Base-by-base conservation (phyloP, 2,888 invertebrate species). In the Nephrocerus scutellatus region DNA sequence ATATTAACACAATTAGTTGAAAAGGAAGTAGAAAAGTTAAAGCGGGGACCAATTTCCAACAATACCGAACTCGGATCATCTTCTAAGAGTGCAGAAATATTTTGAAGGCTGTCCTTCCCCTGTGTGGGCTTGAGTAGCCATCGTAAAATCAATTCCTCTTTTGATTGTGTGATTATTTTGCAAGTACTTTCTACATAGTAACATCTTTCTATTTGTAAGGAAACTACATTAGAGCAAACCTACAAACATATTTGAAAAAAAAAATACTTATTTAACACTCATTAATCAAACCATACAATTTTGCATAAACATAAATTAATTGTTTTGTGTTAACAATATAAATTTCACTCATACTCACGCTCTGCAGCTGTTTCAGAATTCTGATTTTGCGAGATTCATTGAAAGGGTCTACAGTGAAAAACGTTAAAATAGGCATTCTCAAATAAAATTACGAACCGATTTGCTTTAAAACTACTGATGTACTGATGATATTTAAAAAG, bases 1-100 rank as follows among this genome's bases (percentile, higher is more conserved):
- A 96, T 95, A 36, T 93, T 91, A 2, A 96, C 87, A 19, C 92
- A 90, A 70, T 97, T 97, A 51, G 92, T 95, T 1, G 93, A 95
- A 63, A 89, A 89, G 1, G 97, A 84, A 24, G 96, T 96, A 12
- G 91, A 92, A 65, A 95, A 95, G 68, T 92, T 91, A 53, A 92
- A 82, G 52, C 92, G 80, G 22, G 93, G 93, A 18, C 93, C 93
- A 62, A 91, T 85, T 75, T 93, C 93, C 54, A 93, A 75, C 6
- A 90, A 49, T 9, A 73, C 47, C 19, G 46, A 30, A 19, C 53
- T 38, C 2, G 43, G 36, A 15, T 70, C 62, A 44, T 72, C 64
- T 39, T 68, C 64, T 23, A 60, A 55, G 5, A 43, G 31, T 4
- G 60, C 44, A 1, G 31, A 36, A 7, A 57, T 29, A 19, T 42